Evolutionary conservation across 2,888 invertebrate species (phyloP), one percentile per base, ranked within the genome.

Genomic region (Nudaria mundana): DNA sequence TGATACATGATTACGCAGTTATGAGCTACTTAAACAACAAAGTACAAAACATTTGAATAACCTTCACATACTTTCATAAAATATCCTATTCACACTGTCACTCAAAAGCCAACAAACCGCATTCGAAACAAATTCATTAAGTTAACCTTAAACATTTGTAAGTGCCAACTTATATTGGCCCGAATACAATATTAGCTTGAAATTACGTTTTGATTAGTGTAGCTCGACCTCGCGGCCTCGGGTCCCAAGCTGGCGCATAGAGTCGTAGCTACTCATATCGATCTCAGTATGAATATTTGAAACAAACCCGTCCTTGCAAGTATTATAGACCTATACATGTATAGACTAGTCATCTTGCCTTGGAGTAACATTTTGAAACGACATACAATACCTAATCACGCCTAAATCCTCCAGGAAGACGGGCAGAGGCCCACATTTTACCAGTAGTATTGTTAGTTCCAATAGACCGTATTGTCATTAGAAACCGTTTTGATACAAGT

Each of bases 251-350:
- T 63, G 64, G 71, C 76, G 77, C 75, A 80, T 75, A 65, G 58
- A 60, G 63, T 55, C 55, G 61, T 65, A 66, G 61, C 62, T 63
- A 69, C 70, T 73, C 71, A 75, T 81, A 86, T 87, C 85, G 87
- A 87, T 85, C 80, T 77, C 44, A 56, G 67, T 73, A 86, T 87
- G 84, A 87, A 86, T 87, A 86, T 87, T 87, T 86, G 77, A 87
- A 76, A 66, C 47, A 62, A 50, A 48, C 56, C 71, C 79, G 83
- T 78, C 82, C 85, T 84, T 82, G 83, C 72, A 71, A 50, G 67
- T 63, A 54, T 47, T 61, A 61, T 56, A 77, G 76, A 76, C 53
- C 55, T 63, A 32, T 18, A 44, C 53, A 63, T 40, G 14, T 50
- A 37, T 40, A 47, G 34, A 54, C 24, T 11, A 2, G 33, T 18